Conservation (phyloP, 1,140 invertebrate genomes). For the Halesus radiatus region DNA sequence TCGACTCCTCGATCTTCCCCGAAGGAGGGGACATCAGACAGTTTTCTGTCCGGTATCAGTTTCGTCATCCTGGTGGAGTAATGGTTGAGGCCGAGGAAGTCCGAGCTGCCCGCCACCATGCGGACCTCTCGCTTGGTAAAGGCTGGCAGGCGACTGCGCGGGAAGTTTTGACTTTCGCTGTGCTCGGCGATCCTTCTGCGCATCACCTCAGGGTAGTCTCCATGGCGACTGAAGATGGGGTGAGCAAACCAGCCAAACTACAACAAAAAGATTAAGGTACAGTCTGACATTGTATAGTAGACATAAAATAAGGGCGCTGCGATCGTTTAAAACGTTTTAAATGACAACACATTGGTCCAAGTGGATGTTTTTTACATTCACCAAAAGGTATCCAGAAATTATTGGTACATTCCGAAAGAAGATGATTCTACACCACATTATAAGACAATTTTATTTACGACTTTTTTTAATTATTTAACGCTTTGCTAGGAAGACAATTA, state of each 20-base stretch:
- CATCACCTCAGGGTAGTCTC: conserved; percentile 77
- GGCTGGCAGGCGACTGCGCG: conserved; percentile 68
- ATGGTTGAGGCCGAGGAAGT: conserved; percentile 74
- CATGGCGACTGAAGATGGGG: conserved; percentile 72
- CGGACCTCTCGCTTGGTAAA: conserved; percentile 67
- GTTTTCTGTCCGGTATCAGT: neutral
- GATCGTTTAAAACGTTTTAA: no score
- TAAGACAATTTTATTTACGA: no score
- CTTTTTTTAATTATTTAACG: no score
- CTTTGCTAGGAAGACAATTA: no score
- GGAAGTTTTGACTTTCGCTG: conserved; percentile 69
- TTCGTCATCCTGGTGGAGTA: conserved; percentile 68
- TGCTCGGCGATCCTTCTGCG: conserved; percentile 69
- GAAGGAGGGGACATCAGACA: conserved; percentile 45
- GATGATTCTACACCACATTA: no score
- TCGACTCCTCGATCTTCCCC: conserved; percentile 57
- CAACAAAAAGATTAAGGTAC: neutral
- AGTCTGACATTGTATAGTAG: no score
- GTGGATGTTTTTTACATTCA: no score
- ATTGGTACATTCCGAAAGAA: no score
- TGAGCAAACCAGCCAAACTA: conserved; percentile 76
- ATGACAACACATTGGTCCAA: no score
- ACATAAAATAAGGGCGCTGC: no score
- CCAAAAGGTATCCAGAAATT: no score
- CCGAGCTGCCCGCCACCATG: conserved; percentile 68